phyloP scores from a whole-genome alignment of 2,797 vertebrate species.

The Brachyrhaphis roseni region DNA sequence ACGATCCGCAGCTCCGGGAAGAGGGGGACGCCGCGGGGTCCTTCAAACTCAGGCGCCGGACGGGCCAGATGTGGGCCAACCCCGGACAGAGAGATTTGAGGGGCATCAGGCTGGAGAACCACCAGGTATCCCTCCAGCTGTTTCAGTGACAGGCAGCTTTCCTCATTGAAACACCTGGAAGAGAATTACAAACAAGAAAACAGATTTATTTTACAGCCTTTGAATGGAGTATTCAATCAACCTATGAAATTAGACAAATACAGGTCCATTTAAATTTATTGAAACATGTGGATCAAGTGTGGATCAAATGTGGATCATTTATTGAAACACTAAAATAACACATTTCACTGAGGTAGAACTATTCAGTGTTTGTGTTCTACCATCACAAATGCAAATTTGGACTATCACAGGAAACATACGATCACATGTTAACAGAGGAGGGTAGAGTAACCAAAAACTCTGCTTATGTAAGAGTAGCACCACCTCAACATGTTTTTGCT shows the following conservation, averaged over 20 bases:
- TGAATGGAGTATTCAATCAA: background rate
- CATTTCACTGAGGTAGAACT: background rate
- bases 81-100: conserved; percentile 95
- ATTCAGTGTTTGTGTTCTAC: background rate
- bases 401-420: background rate
- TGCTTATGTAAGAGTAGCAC: too few species aligned
- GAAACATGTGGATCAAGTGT: background rate
- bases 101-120: conserved; percentile 95
- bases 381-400: background rate
- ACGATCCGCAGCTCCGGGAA: conserved; percentile 94
- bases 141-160: conserved; percentile 93
- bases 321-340: background rate
- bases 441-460: too few species aligned
- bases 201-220: background rate
- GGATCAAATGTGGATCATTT: too few species aligned
- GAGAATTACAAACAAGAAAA: conserved; percentile 10
- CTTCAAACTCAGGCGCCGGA: conserved; percentile 90
- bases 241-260: background rate
- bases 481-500: too few species aligned
- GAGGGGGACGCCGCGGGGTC: conserved; percentile 86
- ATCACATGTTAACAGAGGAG: background rate
- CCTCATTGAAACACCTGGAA: conserved; percentile 94
- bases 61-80: conserved; percentile 90
- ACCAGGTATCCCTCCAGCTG: conserved; percentile 96
- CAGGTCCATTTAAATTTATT: background rate